These are phyloP conservation scores for Columba livia DNA, from an alignment of 2,113 vertebrate genomes.

Conservation along the genomic window DNA sequence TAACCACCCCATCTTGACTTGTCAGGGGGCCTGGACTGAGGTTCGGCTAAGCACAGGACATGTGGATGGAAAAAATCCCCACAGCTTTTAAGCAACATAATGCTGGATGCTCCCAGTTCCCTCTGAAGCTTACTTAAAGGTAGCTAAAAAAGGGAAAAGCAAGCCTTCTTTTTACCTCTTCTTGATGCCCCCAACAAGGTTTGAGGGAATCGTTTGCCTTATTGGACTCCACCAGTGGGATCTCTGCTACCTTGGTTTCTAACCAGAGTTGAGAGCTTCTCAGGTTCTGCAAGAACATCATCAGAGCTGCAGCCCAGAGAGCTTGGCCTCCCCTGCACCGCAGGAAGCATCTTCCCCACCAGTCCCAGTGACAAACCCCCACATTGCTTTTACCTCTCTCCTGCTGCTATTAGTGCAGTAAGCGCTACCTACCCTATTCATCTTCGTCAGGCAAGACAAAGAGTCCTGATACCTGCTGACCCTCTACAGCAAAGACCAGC, in stretches of 20 bases:
- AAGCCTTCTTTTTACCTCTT: not conserved
- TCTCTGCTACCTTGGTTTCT: not conserved
- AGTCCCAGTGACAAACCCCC: not conserved
- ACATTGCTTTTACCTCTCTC: not conserved
- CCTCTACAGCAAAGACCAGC: not conserved
- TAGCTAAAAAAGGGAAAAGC: not conserved
- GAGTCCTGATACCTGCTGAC: not conserved
- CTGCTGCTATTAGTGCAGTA: not conserved
- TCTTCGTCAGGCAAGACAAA: not conserved
- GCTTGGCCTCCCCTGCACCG: rapidly evolving
- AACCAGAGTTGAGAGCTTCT: not conserved
- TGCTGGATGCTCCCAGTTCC: not conserved
- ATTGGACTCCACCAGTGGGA: not conserved
- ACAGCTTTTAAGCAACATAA: not conserved
- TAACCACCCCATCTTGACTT: not conserved
- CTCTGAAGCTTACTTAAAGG: not conserved
- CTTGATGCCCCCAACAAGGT: not conserved
- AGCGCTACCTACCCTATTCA: not conserved
- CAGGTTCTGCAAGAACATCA: not conserved
- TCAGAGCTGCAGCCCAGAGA: not conserved
- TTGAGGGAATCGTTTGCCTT: not conserved
- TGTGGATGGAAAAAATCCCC: no score
- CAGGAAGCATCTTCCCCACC: not conserved
- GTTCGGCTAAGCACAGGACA: not conserved
- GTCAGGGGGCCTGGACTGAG: not conserved